phyloP scores from a whole-genome alignment of 2,113 vertebrate species.

The Hemicordylus capensis region DNA sequence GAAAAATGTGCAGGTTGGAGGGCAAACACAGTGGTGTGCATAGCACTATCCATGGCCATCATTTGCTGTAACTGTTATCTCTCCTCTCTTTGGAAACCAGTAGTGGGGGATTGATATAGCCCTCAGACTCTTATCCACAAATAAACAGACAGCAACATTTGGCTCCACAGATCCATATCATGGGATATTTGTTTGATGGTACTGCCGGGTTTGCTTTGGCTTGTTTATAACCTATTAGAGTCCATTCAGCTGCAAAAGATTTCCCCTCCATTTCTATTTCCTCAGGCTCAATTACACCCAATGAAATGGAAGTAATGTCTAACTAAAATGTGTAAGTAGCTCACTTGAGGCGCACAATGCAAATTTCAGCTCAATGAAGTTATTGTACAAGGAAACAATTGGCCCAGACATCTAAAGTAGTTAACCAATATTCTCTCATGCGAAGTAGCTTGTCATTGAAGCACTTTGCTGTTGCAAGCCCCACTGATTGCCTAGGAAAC shows the following conservation, averaged over 20 bases:
- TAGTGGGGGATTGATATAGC: not conserved
- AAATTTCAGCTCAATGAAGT: conserved; percentile 11
- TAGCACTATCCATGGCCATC: not conserved
- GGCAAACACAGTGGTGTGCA: not conserved
- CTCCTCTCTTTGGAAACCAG: not conserved
- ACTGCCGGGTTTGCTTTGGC: conserved; percentile 4
- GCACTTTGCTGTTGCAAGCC: not conserved
- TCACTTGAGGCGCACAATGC: not conserved
- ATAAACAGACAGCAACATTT: not conserved
- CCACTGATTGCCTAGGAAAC: not conserved
- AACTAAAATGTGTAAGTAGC: not conserved
- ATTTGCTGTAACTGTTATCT: not conserved
- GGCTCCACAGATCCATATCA: not conserved
- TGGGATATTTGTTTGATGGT: not conserved
- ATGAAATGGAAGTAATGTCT: conserved; percentile 16
- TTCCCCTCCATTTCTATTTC: not conserved
- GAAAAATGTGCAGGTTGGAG: not conserved
- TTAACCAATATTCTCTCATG: not conserved
- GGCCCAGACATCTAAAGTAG: not conserved
- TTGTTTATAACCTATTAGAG: conserved; percentile 1
- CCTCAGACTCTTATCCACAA: not conserved
- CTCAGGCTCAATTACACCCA: conserved; percentile 12
- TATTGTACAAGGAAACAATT: conserved; percentile 6
- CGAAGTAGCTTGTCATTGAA: not conserved
- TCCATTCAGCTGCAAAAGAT: not conserved